Evolutionary conservation across 2,888 invertebrate genomes (phyloP), one percentile per base, ranked within the genome.

Genomic region (Synanthedon formicaeformis): DNA sequence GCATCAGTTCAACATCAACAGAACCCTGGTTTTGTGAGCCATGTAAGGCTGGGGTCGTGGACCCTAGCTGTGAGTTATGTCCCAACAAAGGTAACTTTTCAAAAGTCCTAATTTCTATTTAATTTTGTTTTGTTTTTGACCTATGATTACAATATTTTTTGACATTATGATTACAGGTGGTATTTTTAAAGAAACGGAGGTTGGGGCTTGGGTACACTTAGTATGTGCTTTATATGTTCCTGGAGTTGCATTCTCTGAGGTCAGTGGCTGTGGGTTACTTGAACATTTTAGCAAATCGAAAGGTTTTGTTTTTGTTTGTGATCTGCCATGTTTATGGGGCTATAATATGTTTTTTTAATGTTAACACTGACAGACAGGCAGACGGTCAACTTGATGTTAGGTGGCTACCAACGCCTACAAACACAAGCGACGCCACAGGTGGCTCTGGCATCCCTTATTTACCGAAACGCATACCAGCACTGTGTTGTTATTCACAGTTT

Each of bases 11-110:
- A 0, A 96, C 96, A 53, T 96, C 97, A 34, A 98, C 98, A 0
- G 98, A 99, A 60, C 98, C 98, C 0, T 99, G 99, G 99, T 99
- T 99, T 81, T 99, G 99, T 87, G 99, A 99, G 78, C 96, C 98
- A 4, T 99, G 99, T 71, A 94, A 95, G 65, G 97, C 97, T 16
- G 96, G 96, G 0, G 92, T 95, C 12, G 91, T 89, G 12, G 93
- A 94, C 74, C 98, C 98, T 0, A 91, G 91, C 41, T 99, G 99
- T 78, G 98, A 99, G 83, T 87, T 99, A 13, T 99, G 99, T 73
- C 99, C 99, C 0, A 97, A 96, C 75, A 91, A 90, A 71, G 94
- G 92, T 83, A 71, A 53, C 34, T 34, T 34, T 34, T 34, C 10
- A 10, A 34, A 34, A 10, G 8, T 8, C 34, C 10, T 34, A 8